These are phyloP conservation scores for Teleogryllus occipitalis DNA, from an alignment of 1,140 invertebrate genomes.

Conservation along the genomic window DNA sequence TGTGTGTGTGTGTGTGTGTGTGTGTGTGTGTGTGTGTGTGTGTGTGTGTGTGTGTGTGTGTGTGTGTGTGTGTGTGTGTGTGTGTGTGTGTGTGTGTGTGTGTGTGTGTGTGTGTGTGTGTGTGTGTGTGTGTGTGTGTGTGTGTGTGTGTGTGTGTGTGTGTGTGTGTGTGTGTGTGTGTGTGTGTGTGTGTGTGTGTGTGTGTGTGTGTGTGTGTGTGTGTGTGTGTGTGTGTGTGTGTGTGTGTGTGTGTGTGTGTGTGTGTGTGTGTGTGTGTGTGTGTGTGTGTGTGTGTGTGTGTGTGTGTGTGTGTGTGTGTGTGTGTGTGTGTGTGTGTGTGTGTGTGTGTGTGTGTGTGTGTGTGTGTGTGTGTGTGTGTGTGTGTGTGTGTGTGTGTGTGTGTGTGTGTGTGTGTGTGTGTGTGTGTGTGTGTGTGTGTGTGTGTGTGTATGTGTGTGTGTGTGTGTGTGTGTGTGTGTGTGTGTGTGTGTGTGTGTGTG, in stretches of 20 bases:
- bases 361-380: conserved; percentile 6
- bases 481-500: conserved; percentile 6
- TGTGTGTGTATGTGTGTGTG: conserved; percentile 3
- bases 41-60: conserved; percentile 28
- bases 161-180: conserved; percentile 6
- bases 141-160: conserved; percentile 6
- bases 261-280: conserved; percentile 6
- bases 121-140: conserved; percentile 6
- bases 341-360: conserved; percentile 6
- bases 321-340: conserved; percentile 6
- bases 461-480: conserved; percentile 6
- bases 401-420: conserved; percentile 6
- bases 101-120: conserved; percentile 6
- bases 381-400: conserved; percentile 6
- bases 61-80: conserved; percentile 6
- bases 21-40: conserved; percentile 26
- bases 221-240: conserved; percentile 6
- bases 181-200: conserved; percentile 6
- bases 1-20: conserved; percentile 22
- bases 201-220: conserved; percentile 6
- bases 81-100: conserved; percentile 6
- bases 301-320: conserved; percentile 6
- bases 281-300: conserved; percentile 6
- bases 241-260: conserved; percentile 6
- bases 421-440: conserved; percentile 6